These are phyloP conservation scores for Lycopodina hypogea DNA, from an alignment of 37 sponge, comb jelly and placozoan genomes.

Conservation along the genomic window DNA sequence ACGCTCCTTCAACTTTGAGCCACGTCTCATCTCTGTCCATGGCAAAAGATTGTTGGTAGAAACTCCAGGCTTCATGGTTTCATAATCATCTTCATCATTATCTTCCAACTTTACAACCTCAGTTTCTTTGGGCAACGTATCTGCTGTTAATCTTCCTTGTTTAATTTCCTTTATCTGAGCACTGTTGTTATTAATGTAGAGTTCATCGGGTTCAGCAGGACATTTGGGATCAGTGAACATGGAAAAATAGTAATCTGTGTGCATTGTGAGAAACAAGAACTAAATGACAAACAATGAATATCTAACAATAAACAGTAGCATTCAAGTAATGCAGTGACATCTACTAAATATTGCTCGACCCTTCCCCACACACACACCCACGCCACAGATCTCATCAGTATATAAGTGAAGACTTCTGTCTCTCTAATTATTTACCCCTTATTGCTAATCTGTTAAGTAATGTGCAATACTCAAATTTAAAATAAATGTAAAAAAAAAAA, in stretches of 20 bases:
- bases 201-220: not conserved
- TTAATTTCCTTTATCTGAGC: not conserved
- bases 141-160: not conserved
- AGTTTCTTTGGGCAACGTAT: not conserved
- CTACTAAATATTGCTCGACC: no score
- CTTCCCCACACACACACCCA: no score
- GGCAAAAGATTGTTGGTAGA: not conserved
- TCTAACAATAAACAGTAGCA: no score
- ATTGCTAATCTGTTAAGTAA: no score
- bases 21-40: not conserved
- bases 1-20: not conserved
- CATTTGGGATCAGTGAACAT: not conserved
- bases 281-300: no score
- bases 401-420: no score
- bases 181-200: not conserved
- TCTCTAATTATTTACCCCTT: no score
- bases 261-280: no score
- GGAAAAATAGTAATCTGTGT: not conserved
- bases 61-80: slow-evolving; percentile 6
- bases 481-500: no score
- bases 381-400: no score
- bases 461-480: no score
- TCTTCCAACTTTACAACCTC: not conserved
- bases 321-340: no score
- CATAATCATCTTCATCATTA: slow-evolving; percentile 9